These are phyloP conservation scores for Sarcophaga caerulescens DNA, from an alignment of 2,888 invertebrate species.

Conservation along the genomic window DNA sequence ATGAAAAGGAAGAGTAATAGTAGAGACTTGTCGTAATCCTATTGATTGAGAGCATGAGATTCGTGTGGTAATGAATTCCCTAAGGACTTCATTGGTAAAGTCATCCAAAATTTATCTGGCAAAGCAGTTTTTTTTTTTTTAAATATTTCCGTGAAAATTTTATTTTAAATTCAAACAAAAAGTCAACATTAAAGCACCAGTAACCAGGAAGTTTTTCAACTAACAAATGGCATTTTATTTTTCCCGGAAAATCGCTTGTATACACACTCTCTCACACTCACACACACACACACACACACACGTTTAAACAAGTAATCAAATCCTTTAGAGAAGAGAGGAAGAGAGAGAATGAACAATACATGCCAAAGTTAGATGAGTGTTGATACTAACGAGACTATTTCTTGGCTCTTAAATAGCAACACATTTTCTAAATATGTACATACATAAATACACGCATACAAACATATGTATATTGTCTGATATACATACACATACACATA, in stretches of 20 bases:
- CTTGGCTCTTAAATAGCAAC: not conserved
- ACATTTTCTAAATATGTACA: constrained; percentile 16
- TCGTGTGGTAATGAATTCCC: too few species aligned
- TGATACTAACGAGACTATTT: constrained; percentile 20
- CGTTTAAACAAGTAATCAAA: too few species aligned
- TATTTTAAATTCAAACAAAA: not conserved
- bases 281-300: not conserved
- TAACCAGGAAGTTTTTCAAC: constrained; percentile 28
- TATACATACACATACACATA: not conserved
- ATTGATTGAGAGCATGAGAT: too few species aligned
- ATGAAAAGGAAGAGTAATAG: too few species aligned
- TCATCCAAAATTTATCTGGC: too few species aligned
- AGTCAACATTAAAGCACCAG: not conserved
- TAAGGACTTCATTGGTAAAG: too few species aligned
- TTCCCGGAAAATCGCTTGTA: not conserved
- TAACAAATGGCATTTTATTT: constrained; percentile 22
- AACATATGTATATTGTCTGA: too few species aligned
- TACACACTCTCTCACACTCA: too few species aligned
- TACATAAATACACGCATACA: not conserved
- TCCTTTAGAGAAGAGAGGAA: not conserved
- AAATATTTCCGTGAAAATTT: not conserved
- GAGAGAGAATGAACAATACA: not conserved
- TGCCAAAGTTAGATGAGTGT: constrained; percentile 1
- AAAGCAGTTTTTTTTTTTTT: too few species aligned
- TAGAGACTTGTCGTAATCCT: too few species aligned